phyloP scores from a whole-genome alignment of 2,113 vertebrate species.

The Tachuris rubrigastra region DNA sequence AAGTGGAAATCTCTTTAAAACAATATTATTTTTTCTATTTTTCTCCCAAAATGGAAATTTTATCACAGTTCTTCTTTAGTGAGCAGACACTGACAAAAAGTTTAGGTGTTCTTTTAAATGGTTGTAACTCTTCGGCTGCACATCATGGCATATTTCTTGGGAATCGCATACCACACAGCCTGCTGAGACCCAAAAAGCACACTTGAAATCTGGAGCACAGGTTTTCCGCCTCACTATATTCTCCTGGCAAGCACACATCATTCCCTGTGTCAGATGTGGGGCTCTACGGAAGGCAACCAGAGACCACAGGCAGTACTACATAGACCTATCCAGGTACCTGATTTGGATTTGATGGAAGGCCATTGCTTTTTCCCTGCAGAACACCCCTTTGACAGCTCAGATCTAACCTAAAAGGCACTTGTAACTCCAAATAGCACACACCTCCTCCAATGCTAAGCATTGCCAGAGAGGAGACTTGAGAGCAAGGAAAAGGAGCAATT shows the following conservation, averaged over 20 bases:
- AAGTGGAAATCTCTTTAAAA: background rate
- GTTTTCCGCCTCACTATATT: background rate
- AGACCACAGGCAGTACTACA: background rate
- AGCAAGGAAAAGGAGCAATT: background rate
- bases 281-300: background rate
- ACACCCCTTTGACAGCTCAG: background rate
- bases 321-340: background rate
- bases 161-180: background rate
- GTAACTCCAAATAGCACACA: background rate
- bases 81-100: background rate
- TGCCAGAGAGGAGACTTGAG: background rate
- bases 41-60: background rate
- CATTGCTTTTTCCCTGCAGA: background rate
- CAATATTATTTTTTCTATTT: accelerated
- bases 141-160: background rate
- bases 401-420: background rate
- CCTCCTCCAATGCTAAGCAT: background rate
- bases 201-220: background rate
- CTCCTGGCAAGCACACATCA: background rate
- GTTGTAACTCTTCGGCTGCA: background rate
- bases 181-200: background rate
- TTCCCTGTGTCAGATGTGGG: background rate
- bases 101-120: background rate
- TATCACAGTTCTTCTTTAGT: background rate
- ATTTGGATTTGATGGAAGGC: background rate